Base-by-base conservation (phyloP, 1,140 invertebrate species). In the Drosophila malerkotliana region DNA sequence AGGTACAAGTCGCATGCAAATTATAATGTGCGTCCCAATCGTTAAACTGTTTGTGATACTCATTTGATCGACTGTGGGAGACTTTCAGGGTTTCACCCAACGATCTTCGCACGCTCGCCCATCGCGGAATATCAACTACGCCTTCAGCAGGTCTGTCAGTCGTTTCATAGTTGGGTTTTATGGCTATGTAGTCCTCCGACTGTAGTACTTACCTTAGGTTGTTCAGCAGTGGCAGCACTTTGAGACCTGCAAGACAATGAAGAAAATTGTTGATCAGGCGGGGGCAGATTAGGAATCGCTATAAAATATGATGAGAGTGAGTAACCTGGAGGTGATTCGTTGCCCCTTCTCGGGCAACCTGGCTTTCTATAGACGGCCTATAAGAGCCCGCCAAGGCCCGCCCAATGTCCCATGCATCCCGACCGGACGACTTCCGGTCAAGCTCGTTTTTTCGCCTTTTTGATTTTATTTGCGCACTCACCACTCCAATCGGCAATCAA, bases 171-270 rank as follows among this genome's bases (percentile, higher is more conserved):
- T 34, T 41, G 71, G 67, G n/a, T 55, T 44, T 64, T 56, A 41
- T 41, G 45, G 30, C 34, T 15, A 18, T 49, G 30, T 44, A 63
- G 55, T 78, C 72, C 66, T 67, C 55, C 37, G 9, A 47, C 39
- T 30, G n/a, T 41, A 45, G 39, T 6, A 91, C 94, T 95, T 93
- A 96, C 96, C 96, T 95, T 77, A 97, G 92, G 91, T 96, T 96
- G 92, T 95, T 96, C 57, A 97, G 93, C 79, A 96, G 94, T 74
- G 96, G 95, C 71, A 97, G 93, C 15, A 97, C 93, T 89, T 96
- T 97, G 80, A 97, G 93, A 91, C 96, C 96, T 97, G 93, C 44
- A 94, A 95, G 78, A 84, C 88, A 81, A 90, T 75, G 54, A 47
- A 60, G 64, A 66, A 61, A 52, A 45, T 30, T 14, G 18, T 53